Conservation (phyloP, 2,888 invertebrate genomes). For the Blastobasis lacticolella region DNA sequence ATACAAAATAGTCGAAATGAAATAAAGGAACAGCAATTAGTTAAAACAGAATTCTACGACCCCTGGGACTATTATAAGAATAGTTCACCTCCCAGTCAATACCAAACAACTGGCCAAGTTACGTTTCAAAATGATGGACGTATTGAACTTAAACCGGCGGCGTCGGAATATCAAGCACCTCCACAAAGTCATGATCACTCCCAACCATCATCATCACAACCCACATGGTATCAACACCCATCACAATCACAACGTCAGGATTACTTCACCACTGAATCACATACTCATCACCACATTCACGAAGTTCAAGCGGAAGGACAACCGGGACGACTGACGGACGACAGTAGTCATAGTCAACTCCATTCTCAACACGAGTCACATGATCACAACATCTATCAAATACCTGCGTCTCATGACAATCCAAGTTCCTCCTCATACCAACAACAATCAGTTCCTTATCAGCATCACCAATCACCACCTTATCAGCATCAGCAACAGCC, state of each 20-base stretch:
- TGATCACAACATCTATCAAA: no score
- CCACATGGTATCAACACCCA: no score
- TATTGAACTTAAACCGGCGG: no score
- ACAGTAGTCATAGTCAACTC: constrained; percentile 19
- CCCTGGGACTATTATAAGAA: constrained; percentile 83
- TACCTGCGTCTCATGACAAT: no score
- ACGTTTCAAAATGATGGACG: no score
- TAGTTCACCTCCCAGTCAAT: constrained; percentile 34
- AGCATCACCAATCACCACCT: not conserved
- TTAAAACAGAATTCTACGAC: constrained; percentile 67
- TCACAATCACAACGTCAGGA: constrained; percentile 18
- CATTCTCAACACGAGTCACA: no score
- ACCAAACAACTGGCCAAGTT: no score
- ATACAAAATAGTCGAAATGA: constrained; percentile 31
- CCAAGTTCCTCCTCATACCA: constrained; percentile 29
- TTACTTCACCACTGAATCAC: constrained; percentile 39
- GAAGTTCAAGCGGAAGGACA: constrained; percentile 20
- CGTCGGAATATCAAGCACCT: no score
- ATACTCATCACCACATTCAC: constrained; percentile 15
- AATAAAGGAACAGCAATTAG: constrained; percentile 26
- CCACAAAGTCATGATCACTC: no score
- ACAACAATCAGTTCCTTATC: constrained; percentile 18
- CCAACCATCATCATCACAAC: no score
- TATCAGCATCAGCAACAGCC: not conserved
- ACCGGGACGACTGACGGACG: constrained; percentile 43